Percentiles rank a stretch among this genome's conserved stretches.
Conservation (phyloP, 2,113 vertebrate species). For the Shinisaurus crocodilurus region DNA sequence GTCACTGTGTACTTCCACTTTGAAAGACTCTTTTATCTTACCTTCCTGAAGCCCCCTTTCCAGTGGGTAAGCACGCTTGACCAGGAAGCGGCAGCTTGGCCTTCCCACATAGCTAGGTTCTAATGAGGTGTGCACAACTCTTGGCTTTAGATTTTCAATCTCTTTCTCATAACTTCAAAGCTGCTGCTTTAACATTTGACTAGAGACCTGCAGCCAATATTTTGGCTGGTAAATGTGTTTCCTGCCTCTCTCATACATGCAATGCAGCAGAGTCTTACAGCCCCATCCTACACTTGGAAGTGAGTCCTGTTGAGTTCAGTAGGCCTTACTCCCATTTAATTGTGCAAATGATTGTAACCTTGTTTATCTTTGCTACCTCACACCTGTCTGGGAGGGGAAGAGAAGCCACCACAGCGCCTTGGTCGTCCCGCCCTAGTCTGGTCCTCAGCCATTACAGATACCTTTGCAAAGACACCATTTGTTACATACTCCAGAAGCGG, state of each 20-base stretch:
- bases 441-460: neutral
- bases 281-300: neutral
- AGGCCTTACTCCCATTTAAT: neutral
- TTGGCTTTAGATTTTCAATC: constrained; percentile 64
- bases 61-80: constrained; percentile 55
- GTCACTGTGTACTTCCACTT: constrained; percentile 72
- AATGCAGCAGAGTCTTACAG: neutral
- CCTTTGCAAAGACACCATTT: neutral
- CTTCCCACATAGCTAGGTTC: constrained; percentile 69
- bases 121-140: constrained; percentile 73
- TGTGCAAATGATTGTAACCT: neutral
- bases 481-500: neutral
- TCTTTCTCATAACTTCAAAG: constrained; percentile 70
- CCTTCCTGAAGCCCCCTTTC: constrained; percentile 64
- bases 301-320: neutral
- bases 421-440: too few relatives aligned
- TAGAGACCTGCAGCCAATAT: neutral
- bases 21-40: constrained; percentile 80
- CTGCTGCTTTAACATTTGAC: constrained; percentile 34
- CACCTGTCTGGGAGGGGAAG: neutral
- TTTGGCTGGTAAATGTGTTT: neutral
- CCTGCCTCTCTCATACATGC: neutral
- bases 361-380: neutral
- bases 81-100: constrained; percentile 57
- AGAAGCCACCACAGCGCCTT: neutral